Conservation (phyloP, 2,797 vertebrate species). For the Amazona finschi region DNA sequence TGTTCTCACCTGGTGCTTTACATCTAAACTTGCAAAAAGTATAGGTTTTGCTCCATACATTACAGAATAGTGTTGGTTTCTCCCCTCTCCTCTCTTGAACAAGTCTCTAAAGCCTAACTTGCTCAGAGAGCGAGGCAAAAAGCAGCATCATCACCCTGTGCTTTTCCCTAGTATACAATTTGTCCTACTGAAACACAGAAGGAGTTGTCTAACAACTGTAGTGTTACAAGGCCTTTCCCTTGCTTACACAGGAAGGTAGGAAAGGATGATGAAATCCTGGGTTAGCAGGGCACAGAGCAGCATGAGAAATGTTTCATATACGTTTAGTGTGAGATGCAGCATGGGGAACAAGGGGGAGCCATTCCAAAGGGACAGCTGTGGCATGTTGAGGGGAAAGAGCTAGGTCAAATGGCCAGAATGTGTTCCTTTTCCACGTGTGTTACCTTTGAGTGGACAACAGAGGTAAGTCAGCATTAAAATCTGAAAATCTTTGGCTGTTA, state of each 20-base stretch:
- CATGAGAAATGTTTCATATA: not conserved
- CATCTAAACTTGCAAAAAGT: not conserved
- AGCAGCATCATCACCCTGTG: not conserved
- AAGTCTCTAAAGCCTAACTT: not conserved
- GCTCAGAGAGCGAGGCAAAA: not conserved
- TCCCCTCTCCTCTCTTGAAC: not conserved
- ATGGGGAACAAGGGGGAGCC: not conserved
- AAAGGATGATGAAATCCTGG: not conserved
- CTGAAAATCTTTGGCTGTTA: not conserved
- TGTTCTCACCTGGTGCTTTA: not conserved
- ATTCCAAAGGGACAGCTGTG: not conserved
- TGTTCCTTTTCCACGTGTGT: not conserved
- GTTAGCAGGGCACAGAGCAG: not conserved
- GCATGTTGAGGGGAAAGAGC: not conserved
- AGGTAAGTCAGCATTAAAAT: not conserved
- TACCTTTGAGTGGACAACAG: not conserved
- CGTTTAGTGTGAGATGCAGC: accelerated
- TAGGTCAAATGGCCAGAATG: not conserved
- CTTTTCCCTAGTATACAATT: not conserved
- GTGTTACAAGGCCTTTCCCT: not conserved
- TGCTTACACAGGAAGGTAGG: not conserved
- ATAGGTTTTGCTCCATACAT: accelerated
- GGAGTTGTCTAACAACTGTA: not conserved
- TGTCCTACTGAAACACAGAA: not conserved
- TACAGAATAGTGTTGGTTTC: not conserved